Evolutionary conservation across 2,888 invertebrate species (phyloP).

Genomic region (Biston betularia): DNA sequence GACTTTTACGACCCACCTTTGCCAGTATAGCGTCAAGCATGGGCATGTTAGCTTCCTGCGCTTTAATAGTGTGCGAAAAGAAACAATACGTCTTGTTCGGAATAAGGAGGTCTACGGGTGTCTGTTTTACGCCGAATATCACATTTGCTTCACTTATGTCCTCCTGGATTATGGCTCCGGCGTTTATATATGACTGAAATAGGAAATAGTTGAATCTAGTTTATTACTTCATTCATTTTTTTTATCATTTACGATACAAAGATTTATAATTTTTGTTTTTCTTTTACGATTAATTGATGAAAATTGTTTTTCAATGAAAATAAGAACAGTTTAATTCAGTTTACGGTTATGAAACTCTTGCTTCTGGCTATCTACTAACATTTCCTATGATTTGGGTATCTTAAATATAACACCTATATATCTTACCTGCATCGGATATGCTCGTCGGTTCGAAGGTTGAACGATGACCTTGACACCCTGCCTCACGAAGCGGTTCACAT

Average conservation of each 20-base stretch:
- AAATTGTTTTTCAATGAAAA: background rate
- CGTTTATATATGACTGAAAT: slow-evolving; percentile 93
- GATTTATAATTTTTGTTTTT: too few relatives aligned
- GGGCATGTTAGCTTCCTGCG: slow-evolving; percentile 99
- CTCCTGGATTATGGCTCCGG: slow-evolving; percentile 97
- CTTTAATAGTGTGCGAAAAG: slow-evolving; percentile 99
- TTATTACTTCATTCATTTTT: background rate
- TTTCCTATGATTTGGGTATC: background rate
- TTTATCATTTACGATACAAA: too few relatives aligned
- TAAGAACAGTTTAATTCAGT: too few relatives aligned
- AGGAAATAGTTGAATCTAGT: slow-evolving; percentile 8
- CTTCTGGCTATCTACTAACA: too few relatives aligned
- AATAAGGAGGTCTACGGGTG: slow-evolving; percentile 95
- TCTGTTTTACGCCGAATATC: slow-evolving; percentile 99
- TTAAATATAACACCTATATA: too few relatives aligned
- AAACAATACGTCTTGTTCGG: slow-evolving; percentile 99
- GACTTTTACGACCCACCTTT: slow-evolving; percentile 84
- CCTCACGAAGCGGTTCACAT: slow-evolving; percentile 95
- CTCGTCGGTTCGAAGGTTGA: slow-evolving; percentile 98
- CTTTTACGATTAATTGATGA: too few relatives aligned
- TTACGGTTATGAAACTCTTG: too few relatives aligned
- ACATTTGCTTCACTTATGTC: slow-evolving; percentile 98
- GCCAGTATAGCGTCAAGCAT: slow-evolving; percentile 97
- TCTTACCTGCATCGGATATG: slow-evolving; percentile 98
- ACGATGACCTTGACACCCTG: slow-evolving; percentile 97